phyloP scores from a whole-genome alignment of 1,140 invertebrate genomes.

The Oncopeltus fasciatus region DNA sequence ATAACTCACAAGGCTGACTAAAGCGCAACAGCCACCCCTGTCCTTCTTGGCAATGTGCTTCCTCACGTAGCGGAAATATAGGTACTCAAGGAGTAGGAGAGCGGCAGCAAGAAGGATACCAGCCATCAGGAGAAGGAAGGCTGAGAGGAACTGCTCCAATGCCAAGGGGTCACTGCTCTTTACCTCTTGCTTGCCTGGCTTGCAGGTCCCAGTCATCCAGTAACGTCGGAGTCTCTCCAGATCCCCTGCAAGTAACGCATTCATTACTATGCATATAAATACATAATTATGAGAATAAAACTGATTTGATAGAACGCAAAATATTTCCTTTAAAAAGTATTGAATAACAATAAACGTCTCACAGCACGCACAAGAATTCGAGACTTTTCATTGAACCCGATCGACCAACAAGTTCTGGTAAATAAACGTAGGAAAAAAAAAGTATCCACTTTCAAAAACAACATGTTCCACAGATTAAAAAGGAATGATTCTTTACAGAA shows the following conservation, averaged over 20 bases:
- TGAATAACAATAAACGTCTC: too few species aligned
- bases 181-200: constrained; percentile 77
- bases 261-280: too few species aligned
- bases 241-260: constrained; percentile 65
- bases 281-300: too few species aligned
- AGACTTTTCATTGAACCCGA: too few species aligned
- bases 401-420: too few species aligned
- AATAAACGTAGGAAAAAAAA: too few species aligned
- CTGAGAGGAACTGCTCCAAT: constrained; percentile 91
- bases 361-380: too few species aligned
- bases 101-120: constrained; percentile 78
- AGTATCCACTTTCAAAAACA: too few species aligned
- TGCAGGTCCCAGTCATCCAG: constrained; percentile 96
- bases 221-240: constrained; percentile 84
- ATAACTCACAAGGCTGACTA: constrained; percentile 65
- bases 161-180: constrained; percentile 84
- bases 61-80: constrained; percentile 85
- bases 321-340: too few species aligned
- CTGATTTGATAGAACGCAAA: too few species aligned
- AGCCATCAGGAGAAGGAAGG: constrained; percentile 85
- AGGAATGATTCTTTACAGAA: too few species aligned
- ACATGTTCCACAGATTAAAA: too few species aligned
- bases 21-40: constrained; percentile 71
- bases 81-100: constrained; percentile 75
- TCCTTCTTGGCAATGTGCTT: constrained; percentile 79